Evolutionary conservation across 2,888 invertebrate species (phyloP).

Genomic region (Podabrus alpinus): DNA sequence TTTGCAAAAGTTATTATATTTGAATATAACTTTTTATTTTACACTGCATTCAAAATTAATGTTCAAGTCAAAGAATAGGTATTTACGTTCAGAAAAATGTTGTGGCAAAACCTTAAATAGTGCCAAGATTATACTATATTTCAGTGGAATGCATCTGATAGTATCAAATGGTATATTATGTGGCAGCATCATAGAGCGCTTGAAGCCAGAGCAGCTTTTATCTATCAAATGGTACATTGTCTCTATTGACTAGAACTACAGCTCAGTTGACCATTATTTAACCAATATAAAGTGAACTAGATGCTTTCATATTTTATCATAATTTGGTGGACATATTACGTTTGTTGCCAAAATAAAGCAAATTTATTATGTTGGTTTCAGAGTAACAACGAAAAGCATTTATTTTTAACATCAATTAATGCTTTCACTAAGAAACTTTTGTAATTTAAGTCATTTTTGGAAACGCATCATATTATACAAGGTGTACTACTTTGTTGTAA

Average conservation of each 20-base stretch:
- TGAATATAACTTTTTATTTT: no score
- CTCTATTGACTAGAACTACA: background rate
- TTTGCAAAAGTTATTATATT: no score
- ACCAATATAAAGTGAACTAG: background rate
- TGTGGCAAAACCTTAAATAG: background rate
- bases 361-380: background rate
- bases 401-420: background rate
- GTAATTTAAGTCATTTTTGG: background rate
- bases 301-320: background rate
- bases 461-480: background rate
- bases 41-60: no score
- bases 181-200: background rate
- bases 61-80: no score
- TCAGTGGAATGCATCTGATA: background rate
- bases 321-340: background rate
- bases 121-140: background rate
- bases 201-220: background rate
- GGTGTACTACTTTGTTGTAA: background rate
- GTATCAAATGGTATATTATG: background rate
- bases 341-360: background rate
- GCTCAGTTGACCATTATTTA: background rate
- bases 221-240: background rate
- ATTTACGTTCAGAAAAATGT: background rate
- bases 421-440: background rate
- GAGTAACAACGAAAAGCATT: background rate